Conservation (phyloP, 1,140 invertebrate genomes). For the Monomorium pharaonis region DNA sequence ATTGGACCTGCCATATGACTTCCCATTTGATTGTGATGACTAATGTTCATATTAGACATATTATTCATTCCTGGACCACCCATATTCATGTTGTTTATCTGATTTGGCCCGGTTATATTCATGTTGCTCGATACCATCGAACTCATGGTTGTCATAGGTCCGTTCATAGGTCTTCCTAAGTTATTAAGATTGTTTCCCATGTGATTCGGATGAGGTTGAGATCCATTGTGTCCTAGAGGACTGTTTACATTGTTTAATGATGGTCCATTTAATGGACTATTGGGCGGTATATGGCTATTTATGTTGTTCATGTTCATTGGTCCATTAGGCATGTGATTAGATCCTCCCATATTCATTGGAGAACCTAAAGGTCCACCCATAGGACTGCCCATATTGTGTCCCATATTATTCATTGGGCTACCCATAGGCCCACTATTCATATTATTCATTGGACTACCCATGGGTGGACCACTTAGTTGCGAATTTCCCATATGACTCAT, state of each 20-base stretch:
- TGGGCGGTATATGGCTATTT: conserved; percentile 83
- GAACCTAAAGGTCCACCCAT: conserved; percentile 84
- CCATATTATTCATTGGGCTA: conserved; percentile 85
- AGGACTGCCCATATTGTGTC: conserved; percentile 83
- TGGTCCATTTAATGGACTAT: conserved; percentile 83
- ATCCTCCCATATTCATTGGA: conserved; percentile 83
- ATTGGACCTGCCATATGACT: conserved; percentile 87
- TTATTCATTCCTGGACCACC: conserved; percentile 85
- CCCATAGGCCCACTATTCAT: conserved; percentile 89
- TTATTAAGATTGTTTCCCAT: conserved; percentile 86
- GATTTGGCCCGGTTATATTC: conserved; percentile 82
- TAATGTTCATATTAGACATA: conserved; percentile 87
- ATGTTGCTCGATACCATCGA: conserved; percentile 86
- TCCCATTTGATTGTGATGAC: conserved; percentile 85
- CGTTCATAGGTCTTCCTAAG: conserved; percentile 86
- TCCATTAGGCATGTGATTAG: conserved; percentile 82
- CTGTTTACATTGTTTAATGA: conserved; percentile 84
- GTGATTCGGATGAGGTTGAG: conserved; percentile 86
- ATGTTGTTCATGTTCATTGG: conserved; percentile 85
- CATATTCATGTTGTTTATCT: conserved; percentile 85
- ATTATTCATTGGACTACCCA: conserved; percentile 90
- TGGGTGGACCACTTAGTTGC: conserved; percentile 89
- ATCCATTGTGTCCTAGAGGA: conserved; percentile 83
- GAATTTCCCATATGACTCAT: conserved; percentile 90
- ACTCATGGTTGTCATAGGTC: conserved; percentile 87